Conservation (phyloP, 2,113 vertebrate species). For the Hippolais icterina region DNA sequence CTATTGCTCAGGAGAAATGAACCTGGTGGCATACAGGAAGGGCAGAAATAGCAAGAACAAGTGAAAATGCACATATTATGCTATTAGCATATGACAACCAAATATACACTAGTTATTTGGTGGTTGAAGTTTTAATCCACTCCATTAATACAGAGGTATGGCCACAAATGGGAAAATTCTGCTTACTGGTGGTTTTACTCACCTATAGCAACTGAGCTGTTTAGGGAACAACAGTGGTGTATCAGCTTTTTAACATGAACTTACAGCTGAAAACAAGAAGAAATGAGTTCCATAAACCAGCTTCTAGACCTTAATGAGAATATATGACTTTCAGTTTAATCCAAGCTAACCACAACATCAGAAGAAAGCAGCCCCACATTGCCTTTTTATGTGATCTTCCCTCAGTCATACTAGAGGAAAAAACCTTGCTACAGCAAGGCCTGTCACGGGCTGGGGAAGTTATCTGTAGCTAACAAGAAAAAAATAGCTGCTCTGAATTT, state of each 20-base stretch:
- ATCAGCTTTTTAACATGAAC: not conserved
- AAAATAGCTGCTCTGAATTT: not conserved
- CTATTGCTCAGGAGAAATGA: not conserved
- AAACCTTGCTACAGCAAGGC: not conserved
- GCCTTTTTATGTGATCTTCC: not conserved
- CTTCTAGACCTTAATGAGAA: not conserved
- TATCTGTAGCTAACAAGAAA: not conserved
- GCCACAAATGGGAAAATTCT: not conserved
- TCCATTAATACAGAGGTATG: not conserved
- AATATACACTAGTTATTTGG: not conserved
- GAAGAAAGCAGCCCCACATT: not conserved
- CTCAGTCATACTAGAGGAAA: not conserved
- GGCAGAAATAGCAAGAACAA: not conserved
- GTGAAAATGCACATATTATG: not conserved
- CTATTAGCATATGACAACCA: not conserved
- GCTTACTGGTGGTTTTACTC: not conserved
- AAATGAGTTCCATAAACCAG: not conserved
- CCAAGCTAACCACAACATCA: accelerated
- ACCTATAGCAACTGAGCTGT: not conserved
- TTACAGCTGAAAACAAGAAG: not conserved
- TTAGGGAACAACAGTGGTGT: accelerated
- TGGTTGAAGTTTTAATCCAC: not conserved
- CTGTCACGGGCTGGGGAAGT: not conserved
- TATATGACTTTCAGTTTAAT: not conserved
- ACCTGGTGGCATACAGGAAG: not conserved